Evolutionary conservation across 2,888 invertebrate species (phyloP), one percentile per base, ranked within the genome.

Genomic region (Tubiluchus corallicola): DNA sequence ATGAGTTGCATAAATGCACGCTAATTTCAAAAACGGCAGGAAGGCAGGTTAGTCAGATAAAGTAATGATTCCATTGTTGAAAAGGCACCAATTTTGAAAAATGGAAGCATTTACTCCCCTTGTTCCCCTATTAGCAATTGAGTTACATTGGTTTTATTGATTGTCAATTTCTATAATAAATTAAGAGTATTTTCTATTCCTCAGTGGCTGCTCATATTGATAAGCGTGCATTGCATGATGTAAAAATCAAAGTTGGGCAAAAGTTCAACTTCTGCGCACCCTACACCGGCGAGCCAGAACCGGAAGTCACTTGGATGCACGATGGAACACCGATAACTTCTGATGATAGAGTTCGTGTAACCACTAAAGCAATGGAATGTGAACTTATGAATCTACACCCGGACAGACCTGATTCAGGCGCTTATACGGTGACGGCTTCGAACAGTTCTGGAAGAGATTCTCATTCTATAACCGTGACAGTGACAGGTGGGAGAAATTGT

Each of bases 211-310:
- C 92, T 2, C 82, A 80, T 68, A 96, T 92, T 60, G 84, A 84
- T 64, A 78, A 87, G 54, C 82, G 79, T 4, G 83, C 84, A 57
- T 74, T 94, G 56, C 82, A 82, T 45, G 83, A 87, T 56, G 71
- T 92, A 20, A 83, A 80, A 0, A 74, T 96, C 53, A 90, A 88
- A 67, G 87, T 85, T 17, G 94, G 94, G 38, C 85, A 88, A 64
- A 76, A 82, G 55, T 76, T 96, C 56, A 76, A 81, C 20, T 69
- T 94, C 52, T 88, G 90, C 62, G 77, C 92, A 50, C 84, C 87
- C 63, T 82, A 90, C 48, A 78, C 79, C 53, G 98, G 98, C 48
- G 96, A 98, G 68, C 98, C 98, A 9, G 81, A 85, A 53, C 92
- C 98, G 55, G 75, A 77, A 5, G 92, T 90, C 62, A 76, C 76